Conservation (phyloP, 2,113 vertebrate species). For the Garra rufa region DNA sequence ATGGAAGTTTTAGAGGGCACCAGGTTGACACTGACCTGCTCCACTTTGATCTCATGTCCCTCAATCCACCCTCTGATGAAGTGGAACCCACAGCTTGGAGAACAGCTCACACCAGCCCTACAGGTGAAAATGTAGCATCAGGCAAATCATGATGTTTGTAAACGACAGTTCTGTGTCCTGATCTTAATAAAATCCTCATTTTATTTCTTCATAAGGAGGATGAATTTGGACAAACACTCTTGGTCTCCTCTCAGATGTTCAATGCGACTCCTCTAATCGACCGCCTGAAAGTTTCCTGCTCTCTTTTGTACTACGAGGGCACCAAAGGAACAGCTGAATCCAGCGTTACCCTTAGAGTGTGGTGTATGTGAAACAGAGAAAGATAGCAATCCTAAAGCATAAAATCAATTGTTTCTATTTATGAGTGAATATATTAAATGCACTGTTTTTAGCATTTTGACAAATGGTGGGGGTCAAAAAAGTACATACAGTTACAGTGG, state of each 20-base stretch:
- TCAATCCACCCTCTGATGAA: constrained; percentile 47
- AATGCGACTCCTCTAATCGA: constrained; percentile 31
- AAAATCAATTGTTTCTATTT: background rate
- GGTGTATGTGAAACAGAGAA: constrained; percentile 46
- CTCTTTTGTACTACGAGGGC: constrained; percentile 16
- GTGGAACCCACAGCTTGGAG: constrained; percentile 41
- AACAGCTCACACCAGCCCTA: background rate
- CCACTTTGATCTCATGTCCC: constrained; percentile 38
- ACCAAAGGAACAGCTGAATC: constrained; percentile 25
- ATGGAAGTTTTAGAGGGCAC: constrained; percentile 31
- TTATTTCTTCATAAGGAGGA: background rate
- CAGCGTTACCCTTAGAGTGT: constrained; percentile 23
- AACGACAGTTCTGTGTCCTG: background rate
- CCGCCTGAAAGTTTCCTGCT: constrained; percentile 42
- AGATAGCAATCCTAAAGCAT: background rate
- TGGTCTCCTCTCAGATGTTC: constrained; percentile 55
- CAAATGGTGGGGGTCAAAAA: too few species aligned
- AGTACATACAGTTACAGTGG: too few species aligned
- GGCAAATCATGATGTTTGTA: background rate
- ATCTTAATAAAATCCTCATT: background rate
- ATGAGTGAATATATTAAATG: background rate
- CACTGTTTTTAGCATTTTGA: too few species aligned
- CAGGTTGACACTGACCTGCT: constrained; percentile 39
- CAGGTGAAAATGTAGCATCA: background rate
- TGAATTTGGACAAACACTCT: background rate